phyloP scores from a whole-genome alignment of 2,113 vertebrate genomes.

The Podiceps cristatus region DNA sequence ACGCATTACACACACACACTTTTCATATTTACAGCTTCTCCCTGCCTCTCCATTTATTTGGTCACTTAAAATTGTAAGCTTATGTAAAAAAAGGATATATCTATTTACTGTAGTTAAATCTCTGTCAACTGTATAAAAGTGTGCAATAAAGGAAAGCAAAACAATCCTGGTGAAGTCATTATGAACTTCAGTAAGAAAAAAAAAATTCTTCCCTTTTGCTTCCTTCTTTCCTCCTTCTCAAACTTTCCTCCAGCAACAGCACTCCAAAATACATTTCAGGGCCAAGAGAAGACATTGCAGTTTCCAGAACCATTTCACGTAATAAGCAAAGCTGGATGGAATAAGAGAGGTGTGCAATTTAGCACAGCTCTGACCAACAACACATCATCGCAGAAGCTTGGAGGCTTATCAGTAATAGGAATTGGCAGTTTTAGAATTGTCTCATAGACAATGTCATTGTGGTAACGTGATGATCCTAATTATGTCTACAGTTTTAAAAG shows the following conservation, averaged over 20 bases:
- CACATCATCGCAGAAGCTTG: neutral
- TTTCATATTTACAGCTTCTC: neutral
- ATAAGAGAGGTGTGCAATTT: neutral
- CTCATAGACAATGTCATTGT: neutral
- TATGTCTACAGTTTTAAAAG: neutral
- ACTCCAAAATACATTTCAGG: neutral
- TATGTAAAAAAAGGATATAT: neutral
- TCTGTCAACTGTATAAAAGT: neutral
- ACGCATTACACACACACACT: neutral
- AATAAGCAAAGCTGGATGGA: neutral
- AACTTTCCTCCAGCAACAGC: neutral
- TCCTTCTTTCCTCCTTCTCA: neutral
- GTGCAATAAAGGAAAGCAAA: neutral
- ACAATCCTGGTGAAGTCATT: neutral
- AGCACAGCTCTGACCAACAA: neutral
- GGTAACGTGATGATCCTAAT: neutral
- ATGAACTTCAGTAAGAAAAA: neutral
- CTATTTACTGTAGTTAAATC: neutral
- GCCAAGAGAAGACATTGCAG: neutral
- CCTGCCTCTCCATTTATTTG: conserved; percentile 25
- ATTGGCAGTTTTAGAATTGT: neutral
- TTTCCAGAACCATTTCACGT: neutral
- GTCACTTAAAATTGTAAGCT: neutral
- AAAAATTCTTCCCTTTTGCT: neutral
- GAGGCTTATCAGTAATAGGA: neutral